These are phyloP conservation scores for Philereme vetulata DNA, from an alignment of 2,888 invertebrate species.

Conservation along the genomic window DNA sequence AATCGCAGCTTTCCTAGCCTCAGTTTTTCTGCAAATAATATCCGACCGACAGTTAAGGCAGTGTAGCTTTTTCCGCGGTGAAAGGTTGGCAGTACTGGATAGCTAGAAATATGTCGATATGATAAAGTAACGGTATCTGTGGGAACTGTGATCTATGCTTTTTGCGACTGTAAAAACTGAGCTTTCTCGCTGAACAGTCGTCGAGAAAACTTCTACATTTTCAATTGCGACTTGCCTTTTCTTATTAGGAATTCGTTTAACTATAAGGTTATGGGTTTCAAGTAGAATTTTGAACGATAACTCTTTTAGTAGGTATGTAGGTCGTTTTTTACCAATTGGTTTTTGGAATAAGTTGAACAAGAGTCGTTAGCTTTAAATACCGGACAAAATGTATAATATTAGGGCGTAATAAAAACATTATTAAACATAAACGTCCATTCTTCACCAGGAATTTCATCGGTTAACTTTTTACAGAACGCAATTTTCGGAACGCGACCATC, in stretches of 20 bases:
- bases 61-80: constrained; percentile 80
- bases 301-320: too few species aligned
- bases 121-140: constrained; percentile 67
- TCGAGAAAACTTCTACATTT: constrained; percentile 24
- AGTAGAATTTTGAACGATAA: too few species aligned
- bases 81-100: constrained; percentile 73
- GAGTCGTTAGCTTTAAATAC: constrained; percentile 33
- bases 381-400: constrained; percentile 54
- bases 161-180: constrained; percentile 34
- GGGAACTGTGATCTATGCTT: constrained; percentile 48
- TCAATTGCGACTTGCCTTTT: constrained; percentile 8
- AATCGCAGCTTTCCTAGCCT: constrained; percentile 54
- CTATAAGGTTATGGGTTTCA: not conserved
- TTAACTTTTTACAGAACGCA: constrained; percentile 60
- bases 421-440: constrained; percentile 68
- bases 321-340: too few species aligned
- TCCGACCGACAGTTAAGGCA: constrained; percentile 70
- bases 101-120: constrained; percentile 74
- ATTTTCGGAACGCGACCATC: constrained; percentile 70
- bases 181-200: constrained; percentile 27
- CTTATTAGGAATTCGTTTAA: constrained; percentile 3
- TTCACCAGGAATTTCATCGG: constrained; percentile 71
- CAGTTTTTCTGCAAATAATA: constrained; percentile 79
- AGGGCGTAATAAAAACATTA: constrained; percentile 54
- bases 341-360: too few species aligned